Conservation (phyloP, 2,797 vertebrate species). For the Pseudocheirus occidentalis region DNA sequence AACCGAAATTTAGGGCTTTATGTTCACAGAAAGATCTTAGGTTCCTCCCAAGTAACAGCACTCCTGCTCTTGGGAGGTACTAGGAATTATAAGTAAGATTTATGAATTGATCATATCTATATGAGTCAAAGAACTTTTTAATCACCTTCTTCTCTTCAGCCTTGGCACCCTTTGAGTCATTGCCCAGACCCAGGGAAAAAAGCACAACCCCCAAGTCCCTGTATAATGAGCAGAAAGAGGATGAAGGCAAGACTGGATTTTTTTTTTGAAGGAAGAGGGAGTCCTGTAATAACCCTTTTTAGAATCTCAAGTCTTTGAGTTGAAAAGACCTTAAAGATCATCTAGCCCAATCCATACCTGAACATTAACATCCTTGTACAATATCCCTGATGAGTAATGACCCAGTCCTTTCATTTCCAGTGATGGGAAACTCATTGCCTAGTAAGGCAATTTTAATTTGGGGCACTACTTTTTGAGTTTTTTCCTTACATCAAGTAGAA, state of each 20-base stretch:
- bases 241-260: not conserved
- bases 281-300: not conserved
- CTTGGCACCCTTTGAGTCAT: not conserved
- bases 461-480: not conserved
- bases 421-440: not conserved
- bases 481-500: not conserved
- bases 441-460: not conserved
- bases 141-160: not conserved
- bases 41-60: not conserved
- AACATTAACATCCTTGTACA: not conserved
- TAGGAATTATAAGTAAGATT: not conserved
- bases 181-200: not conserved
- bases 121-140: not conserved
- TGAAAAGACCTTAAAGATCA: not conserved
- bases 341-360: not conserved
- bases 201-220: not conserved
- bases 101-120: not conserved
- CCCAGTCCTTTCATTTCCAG: not conserved
- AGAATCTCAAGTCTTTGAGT: not conserved
- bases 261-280: not conserved
- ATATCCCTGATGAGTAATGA: too few species aligned
- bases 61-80: not conserved
- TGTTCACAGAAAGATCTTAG: not conserved
- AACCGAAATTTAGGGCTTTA: not conserved
- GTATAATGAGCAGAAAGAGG: not conserved